These are phyloP conservation scores for Trachelus stipa DNA, from an alignment of 2,888 invertebrate species.

Conservation along the genomic window DNA sequence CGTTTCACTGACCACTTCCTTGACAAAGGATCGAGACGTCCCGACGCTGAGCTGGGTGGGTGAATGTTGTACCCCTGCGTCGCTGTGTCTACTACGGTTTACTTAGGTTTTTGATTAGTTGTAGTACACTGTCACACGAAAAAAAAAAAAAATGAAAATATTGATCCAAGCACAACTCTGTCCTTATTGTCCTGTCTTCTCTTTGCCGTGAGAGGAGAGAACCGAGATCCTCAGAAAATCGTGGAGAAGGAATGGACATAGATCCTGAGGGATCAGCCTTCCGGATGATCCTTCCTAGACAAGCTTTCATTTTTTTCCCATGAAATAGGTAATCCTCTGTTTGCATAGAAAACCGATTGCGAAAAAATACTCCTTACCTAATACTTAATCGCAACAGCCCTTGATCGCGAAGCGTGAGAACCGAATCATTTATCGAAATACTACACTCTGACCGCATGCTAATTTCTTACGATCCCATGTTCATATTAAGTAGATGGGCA, in stretches of 20 bases:
- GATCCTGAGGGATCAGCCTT: background rate
- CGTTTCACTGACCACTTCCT: background rate
- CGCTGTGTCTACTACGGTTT: background rate
- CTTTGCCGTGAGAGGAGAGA: background rate
- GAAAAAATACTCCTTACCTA: background rate
- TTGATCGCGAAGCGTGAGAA: background rate
- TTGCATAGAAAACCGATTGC: background rate
- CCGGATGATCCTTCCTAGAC: background rate
- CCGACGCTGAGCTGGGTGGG: background rate
- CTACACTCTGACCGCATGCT: background rate
- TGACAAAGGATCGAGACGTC: background rate
- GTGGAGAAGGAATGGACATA: background rate
- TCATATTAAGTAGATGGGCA: background rate
- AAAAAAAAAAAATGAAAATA: background rate
- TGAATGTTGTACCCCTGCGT: background rate
- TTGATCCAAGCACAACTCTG: background rate
- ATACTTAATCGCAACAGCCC: background rate
- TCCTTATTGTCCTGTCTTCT: background rate
- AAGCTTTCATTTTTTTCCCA: background rate
- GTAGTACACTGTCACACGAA: background rate
- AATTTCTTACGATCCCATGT: background rate
- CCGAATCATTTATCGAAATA: background rate
- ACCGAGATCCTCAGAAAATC: background rate
- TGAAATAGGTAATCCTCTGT: background rate
- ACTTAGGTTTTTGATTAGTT: background rate